phyloP scores from a whole-genome alignment of 1,140 invertebrate genomes.

The Goniozus legneri region DNA sequence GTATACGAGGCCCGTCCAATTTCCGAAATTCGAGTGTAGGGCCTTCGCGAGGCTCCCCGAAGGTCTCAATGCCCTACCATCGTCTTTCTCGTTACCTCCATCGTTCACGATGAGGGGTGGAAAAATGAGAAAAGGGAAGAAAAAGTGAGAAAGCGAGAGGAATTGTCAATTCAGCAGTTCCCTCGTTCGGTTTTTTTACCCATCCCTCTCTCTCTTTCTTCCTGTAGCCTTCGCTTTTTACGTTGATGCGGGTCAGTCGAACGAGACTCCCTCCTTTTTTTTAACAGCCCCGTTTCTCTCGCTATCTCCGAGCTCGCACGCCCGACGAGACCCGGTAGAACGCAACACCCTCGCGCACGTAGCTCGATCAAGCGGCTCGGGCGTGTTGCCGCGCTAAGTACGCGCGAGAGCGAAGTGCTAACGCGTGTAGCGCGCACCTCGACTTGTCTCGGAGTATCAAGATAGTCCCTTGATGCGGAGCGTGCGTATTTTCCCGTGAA shows the following conservation, averaged over 20 bases:
- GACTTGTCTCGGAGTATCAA: too few relatives aligned
- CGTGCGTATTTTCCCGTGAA: too few relatives aligned
- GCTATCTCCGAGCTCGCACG: neutral
- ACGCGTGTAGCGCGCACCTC: too few relatives aligned
- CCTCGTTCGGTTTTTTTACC: neutral
- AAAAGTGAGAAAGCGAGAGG: slow-evolving; percentile 5
- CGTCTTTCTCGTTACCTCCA: slow-evolving; percentile 8
- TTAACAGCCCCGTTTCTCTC: neutral
- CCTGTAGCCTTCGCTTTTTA: neutral
- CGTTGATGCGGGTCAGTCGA: neutral
- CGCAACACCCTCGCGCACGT: too few relatives aligned
- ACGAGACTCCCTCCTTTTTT: neutral
- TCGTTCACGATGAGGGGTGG: slow-evolving; percentile 9
- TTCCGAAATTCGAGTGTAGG: slow-evolving; percentile 32
- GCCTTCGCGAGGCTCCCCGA: slow-evolving; percentile 4
- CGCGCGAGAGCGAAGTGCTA: too few relatives aligned
- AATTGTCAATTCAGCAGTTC: slow-evolving; percentile 16
- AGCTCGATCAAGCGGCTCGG: too few relatives aligned
- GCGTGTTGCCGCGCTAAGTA: too few relatives aligned
- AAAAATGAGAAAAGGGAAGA: slow-evolving; percentile 6
- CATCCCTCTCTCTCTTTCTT: neutral
- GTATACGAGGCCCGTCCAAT: slow-evolving; percentile 36
- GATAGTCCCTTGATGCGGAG: too few relatives aligned
- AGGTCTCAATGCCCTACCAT: slow-evolving; percentile 6
- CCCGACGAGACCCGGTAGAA: slow-evolving; percentile 5